These are phyloP conservation scores for Solen grandis DNA, from an alignment of 1,140 invertebrate species.

Conservation along the genomic window DNA sequence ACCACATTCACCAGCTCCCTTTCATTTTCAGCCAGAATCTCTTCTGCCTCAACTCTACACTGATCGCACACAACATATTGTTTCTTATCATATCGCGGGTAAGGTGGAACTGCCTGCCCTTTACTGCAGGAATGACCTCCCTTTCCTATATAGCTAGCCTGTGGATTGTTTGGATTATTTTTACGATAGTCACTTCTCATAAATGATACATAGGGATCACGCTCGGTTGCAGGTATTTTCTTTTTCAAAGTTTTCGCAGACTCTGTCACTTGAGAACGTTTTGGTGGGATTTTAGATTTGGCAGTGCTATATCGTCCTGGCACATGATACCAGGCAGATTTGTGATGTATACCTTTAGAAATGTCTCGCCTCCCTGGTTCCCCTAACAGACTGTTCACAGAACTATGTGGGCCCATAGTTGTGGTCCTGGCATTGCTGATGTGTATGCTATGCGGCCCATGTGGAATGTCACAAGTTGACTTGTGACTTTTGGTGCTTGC, in stretches of 20 bases:
- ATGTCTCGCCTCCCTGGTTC: constrained; percentile 61
- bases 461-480: constrained; percentile 62
- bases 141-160: constrained; percentile 24
- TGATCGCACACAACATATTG: constrained; percentile 38
- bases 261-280: constrained; percentile 69
- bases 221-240: constrained; percentile 14
- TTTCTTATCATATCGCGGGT: constrained; percentile 37
- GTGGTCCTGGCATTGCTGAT: constrained; percentile 59
- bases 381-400: constrained; percentile 68
- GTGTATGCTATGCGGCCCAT: constrained; percentile 56
- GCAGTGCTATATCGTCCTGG: constrained; percentile 71
- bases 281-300: constrained; percentile 60
- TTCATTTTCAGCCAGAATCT: constrained; percentile 25
- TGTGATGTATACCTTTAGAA: constrained; percentile 64
- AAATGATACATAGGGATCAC: constrained; percentile 27
- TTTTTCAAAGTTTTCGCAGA: constrained; percentile 54
- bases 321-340: constrained; percentile 77
- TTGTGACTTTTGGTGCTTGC: constrained; percentile 49
- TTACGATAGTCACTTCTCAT: constrained; percentile 48
- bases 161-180: constrained; percentile 35
- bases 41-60: constrained; percentile 35
- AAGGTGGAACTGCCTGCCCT: constrained; percentile 4
- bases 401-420: constrained; percentile 69
- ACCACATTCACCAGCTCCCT: constrained; percentile 11
- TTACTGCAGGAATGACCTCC: constrained; percentile 38